phyloP scores from a whole-genome alignment of 2,797 vertebrate species.

The Anabas testudineus region DNA sequence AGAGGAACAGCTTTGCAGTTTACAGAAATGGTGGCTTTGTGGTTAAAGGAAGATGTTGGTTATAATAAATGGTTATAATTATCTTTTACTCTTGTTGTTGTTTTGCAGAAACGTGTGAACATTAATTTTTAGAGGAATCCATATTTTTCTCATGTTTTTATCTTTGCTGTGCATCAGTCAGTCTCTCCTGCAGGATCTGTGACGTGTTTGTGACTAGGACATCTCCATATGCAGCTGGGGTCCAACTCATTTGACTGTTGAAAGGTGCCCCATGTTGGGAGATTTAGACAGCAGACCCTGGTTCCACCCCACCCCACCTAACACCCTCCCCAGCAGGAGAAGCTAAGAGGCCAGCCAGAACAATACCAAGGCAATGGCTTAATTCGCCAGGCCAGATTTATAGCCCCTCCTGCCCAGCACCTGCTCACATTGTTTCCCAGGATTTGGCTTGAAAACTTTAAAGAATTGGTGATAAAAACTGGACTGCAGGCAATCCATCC shows the following conservation, averaged over 20 bases:
- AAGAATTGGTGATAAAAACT: conserved; percentile 65
- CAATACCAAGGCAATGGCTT: conserved; percentile 80
- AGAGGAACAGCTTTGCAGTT: conserved; percentile 46
- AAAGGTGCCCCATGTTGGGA: conserved; percentile 63
- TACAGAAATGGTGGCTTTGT: conserved; percentile 28
- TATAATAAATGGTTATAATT: not conserved
- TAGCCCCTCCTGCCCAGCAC: conserved; percentile 77
- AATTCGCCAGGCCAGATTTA: conserved; percentile 79
- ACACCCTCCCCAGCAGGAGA: conserved; percentile 66
- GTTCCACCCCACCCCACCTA: conserved; percentile 25
- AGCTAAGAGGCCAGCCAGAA: conserved; percentile 71
- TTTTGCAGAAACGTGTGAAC: not conserved
- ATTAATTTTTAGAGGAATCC: not conserved
- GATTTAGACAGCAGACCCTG: conserved; percentile 56
- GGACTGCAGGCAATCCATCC: conserved; percentile 46
- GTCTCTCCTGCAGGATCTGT: not conserved
- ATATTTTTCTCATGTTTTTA: not conserved
- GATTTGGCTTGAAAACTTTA: conserved; percentile 67
- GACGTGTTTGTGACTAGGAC: conserved; percentile 16
- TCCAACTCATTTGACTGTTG: conserved; percentile 40
- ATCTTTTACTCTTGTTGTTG: not conserved
- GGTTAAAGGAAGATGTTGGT: conserved; percentile 5
- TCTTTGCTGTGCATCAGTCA: not conserved
- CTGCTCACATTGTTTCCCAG: conserved; percentile 79
- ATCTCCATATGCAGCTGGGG: conserved; percentile 25